Evolutionary conservation across 35 echinoderm and acorn worm species (phyloP).

Genomic region (Heliocidaris tuberculata): DNA sequence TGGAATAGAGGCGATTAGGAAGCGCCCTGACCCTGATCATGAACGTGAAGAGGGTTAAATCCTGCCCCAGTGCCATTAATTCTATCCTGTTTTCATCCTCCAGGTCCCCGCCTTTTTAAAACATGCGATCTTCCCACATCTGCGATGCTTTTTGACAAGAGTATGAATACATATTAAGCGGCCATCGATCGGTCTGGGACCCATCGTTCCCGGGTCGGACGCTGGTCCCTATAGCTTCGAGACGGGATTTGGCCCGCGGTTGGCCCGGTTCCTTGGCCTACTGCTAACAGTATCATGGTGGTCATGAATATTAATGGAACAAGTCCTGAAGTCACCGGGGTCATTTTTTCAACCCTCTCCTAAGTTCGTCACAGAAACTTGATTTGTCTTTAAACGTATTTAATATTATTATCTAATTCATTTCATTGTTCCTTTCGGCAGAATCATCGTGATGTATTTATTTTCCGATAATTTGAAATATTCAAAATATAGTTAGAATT

Average conservation of each 20-base stretch:
- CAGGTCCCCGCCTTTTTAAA: background rate
- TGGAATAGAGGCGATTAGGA: background rate
- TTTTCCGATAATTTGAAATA: too few relatives aligned
- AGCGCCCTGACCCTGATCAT: background rate
- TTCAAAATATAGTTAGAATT: too few relatives aligned
- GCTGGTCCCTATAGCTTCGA: background rate
- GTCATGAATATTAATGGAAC: background rate
- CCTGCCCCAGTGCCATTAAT: background rate
- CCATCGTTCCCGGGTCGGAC: background rate
- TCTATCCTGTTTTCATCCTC: background rate
- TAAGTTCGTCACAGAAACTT: too few relatives aligned
- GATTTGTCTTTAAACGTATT: too few relatives aligned
- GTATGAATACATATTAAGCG: slow-evolving; percentile 11
- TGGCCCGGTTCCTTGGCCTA: background rate
- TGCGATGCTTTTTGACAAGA: background rate
- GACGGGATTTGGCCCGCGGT: background rate
- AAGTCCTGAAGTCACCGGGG: background rate
- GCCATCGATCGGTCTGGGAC: background rate
- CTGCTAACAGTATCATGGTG: background rate
- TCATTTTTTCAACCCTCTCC: background rate
- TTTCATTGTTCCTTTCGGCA: too few relatives aligned
- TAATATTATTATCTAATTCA: too few relatives aligned
- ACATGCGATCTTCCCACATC: background rate
- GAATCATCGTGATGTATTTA: too few relatives aligned
- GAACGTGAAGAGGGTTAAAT: background rate